These are phyloP conservation scores for Martes martes DNA, from an alignment of 2,113 vertebrate genomes.

Conservation along the genomic window DNA sequence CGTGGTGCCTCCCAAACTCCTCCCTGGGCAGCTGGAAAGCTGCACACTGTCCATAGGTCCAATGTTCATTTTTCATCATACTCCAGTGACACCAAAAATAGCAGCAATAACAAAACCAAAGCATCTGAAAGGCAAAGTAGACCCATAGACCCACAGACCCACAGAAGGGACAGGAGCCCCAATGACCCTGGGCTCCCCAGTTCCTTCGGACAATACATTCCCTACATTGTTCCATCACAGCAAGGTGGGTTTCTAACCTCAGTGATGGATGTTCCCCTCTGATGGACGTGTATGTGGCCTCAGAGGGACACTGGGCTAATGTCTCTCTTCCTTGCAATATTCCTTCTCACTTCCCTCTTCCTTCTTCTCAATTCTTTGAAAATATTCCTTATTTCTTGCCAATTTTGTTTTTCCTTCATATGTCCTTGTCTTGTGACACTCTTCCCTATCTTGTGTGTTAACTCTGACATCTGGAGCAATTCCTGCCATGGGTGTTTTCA, in stretches of 20 bases:
- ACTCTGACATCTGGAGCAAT: neutral
- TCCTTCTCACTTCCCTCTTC: neutral
- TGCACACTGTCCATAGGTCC: neutral
- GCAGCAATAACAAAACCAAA: neutral
- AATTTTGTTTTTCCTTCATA: too few relatives aligned
- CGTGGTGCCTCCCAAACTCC: neutral
- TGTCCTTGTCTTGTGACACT: neutral
- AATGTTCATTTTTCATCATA: neutral
- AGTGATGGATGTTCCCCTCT: neutral
- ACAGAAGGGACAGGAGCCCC: neutral
- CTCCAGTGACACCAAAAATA: neutral
- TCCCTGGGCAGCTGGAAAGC: neutral
- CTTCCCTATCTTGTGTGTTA: neutral
- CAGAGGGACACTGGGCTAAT: neutral
- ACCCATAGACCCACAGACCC: neutral
- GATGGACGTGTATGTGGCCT: fast-evolving
- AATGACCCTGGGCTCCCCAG: neutral
- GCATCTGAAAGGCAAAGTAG: neutral
- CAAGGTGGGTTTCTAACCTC: neutral
- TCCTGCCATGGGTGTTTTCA: neutral
- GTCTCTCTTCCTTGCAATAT: neutral
- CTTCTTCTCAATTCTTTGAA: too few relatives aligned
- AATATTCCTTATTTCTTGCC: too few relatives aligned
- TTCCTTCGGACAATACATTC: neutral
- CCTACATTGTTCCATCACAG: neutral